Evolutionary conservation across 2,888 invertebrate species (phyloP).

Genomic region (Abrostola tripartita): DNA sequence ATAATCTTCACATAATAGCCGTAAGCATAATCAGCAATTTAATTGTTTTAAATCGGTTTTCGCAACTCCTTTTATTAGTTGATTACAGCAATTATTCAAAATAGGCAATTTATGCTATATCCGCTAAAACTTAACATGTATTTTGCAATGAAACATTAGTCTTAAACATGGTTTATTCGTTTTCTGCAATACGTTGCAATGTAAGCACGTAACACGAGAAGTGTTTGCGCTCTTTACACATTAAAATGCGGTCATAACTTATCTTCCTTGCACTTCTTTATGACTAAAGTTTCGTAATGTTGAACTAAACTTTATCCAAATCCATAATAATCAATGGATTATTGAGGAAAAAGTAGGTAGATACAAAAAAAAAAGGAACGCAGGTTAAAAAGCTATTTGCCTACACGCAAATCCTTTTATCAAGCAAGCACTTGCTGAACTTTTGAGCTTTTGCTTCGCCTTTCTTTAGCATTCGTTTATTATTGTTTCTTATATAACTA

Average conservation of each 20-base stretch:
- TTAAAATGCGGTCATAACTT: slow-evolving; percentile 2
- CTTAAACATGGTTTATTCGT: slow-evolving; percentile 18
- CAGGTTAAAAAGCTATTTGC: too few species aligned
- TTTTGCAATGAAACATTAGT: slow-evolving; percentile 39
- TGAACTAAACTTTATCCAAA: not conserved
- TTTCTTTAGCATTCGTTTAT: too few species aligned
- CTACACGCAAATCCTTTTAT: too few species aligned
- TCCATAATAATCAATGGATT: not conserved
- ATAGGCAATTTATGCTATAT: slow-evolving; percentile 44
- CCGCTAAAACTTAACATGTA: slow-evolving; percentile 43
- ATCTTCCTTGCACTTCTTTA: not conserved
- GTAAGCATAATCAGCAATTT: slow-evolving; percentile 45
- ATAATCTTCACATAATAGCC: slow-evolving; percentile 44
- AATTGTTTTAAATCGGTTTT: slow-evolving; percentile 48
- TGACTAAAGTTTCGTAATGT: slow-evolving; percentile 1
- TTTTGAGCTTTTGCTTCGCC: too few species aligned
- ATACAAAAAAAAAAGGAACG: not conserved
- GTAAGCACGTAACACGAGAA: slow-evolving; percentile 12
- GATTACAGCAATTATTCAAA: slow-evolving; percentile 50
- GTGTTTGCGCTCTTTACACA: slow-evolving; percentile 3
- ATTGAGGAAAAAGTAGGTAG: not conserved
- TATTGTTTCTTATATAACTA: too few species aligned
- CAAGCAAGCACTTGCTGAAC: too few species aligned
- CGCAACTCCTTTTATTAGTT: slow-evolving; percentile 37
- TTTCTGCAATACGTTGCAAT: slow-evolving; percentile 31